Percentiles rank a stretch among this genome's conserved stretches.
These are phyloP conservation scores for Martes martes DNA, from an alignment of 2,113 vertebrate genomes.

Conservation along the genomic window DNA sequence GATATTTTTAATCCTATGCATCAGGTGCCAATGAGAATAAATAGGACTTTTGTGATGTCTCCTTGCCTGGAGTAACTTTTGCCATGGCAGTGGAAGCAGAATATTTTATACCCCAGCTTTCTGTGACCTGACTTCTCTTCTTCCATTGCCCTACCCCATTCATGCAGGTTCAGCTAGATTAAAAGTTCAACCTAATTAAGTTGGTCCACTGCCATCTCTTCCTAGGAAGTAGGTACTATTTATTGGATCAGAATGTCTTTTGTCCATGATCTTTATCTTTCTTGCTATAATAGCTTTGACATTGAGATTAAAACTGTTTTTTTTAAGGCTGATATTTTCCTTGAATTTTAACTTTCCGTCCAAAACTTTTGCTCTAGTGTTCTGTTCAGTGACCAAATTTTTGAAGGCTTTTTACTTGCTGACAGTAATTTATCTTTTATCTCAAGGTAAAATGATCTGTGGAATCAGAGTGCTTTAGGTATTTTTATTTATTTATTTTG, in stretches of 20 bases:
- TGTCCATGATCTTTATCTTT: neutral
- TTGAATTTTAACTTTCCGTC: neutral
- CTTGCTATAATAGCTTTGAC: neutral
- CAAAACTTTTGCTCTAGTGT: neutral
- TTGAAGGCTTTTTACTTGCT: neutral
- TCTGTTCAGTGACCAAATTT: neutral
- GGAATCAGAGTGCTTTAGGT: neutral
- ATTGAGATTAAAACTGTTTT: neutral
- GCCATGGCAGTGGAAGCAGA: neutral
- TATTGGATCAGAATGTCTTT: neutral
- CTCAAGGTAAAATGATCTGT: neutral
- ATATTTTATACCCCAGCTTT: neutral
- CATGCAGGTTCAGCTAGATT: neutral
- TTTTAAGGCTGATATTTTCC: neutral
- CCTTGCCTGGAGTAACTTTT: neutral
- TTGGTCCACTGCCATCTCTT: neutral
- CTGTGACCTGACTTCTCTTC: neutral
- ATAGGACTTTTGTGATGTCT: neutral
- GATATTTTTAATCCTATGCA: neutral
- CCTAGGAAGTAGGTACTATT: neutral
- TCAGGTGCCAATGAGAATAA: neutral
- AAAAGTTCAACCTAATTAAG: neutral
- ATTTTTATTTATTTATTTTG: neutral
- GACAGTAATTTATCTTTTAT: neutral
- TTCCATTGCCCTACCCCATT: neutral